Evolutionary conservation across 1,140 invertebrate species (phyloP).

Genomic region (Anadara kagoshimensis): DNA sequence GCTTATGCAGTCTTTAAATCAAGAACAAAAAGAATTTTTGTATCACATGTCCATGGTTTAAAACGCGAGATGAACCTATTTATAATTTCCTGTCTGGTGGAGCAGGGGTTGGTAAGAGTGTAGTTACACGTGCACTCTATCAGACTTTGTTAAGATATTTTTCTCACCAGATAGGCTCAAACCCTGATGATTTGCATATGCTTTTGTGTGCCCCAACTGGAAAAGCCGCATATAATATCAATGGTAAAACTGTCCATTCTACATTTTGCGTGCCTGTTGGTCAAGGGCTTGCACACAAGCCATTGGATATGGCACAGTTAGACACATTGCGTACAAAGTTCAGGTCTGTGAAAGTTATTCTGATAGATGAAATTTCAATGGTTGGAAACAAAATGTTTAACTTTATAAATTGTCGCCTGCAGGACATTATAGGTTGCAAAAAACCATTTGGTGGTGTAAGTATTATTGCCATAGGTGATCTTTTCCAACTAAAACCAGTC

Average conservation of each 20-base stretch:
- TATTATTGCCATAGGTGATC: conserved; percentile 16
- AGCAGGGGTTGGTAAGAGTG: conserved; percentile 32
- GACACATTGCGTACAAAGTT: conserved; percentile 6
- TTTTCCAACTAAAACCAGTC: conserved; percentile 25
- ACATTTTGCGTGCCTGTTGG: conserved; percentile 32
- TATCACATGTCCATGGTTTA: conserved; percentile 23
- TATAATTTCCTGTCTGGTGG: conserved; percentile 21
- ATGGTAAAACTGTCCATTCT: conserved; percentile 40
- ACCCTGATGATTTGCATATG: conserved; percentile 34
- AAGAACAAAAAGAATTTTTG: conserved; percentile 17
- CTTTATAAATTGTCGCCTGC: conserved; percentile 5
- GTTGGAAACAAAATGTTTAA: conserved; percentile 11
- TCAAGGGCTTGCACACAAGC: conserved; percentile 17
- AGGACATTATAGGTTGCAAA: conserved; percentile 9
- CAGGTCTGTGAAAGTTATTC: not conserved
- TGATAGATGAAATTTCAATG: conserved; percentile 28
- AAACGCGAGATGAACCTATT: not conserved
- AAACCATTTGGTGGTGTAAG: conserved; percentile 13
- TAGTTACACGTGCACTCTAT: conserved; percentile 28
- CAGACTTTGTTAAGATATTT: conserved; percentile 31
- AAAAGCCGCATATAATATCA: conserved; percentile 44
- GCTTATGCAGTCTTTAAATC: not conserved
- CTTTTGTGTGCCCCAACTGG: conserved; percentile 41
- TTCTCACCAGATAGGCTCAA: not conserved
- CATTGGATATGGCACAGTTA: conserved; percentile 20